These are phyloP conservation scores for Caenorhabditis sp. DNA, from an alignment of 2,888 invertebrate genomes.

Conservation along the genomic window DNA sequence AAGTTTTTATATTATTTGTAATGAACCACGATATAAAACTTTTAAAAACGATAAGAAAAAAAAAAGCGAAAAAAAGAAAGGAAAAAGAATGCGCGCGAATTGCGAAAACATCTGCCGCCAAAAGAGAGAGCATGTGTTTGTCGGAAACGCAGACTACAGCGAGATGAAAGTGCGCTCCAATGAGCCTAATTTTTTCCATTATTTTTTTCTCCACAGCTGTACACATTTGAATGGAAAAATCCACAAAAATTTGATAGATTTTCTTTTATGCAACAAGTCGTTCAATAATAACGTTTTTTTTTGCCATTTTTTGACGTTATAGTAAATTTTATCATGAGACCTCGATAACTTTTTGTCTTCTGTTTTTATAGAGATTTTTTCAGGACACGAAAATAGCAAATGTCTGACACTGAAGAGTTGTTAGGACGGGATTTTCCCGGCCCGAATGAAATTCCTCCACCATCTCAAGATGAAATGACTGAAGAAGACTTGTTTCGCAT, in stretches of 20 bases:
- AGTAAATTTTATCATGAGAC: no score
- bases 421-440: constrained; percentile 31
- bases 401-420: constrained; percentile 14
- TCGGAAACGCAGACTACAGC: constrained; percentile 16
- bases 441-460: constrained; percentile 42
- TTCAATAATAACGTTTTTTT: no score
- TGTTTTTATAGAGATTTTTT: not conserved
- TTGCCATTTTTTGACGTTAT: not conserved
- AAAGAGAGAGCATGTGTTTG: constrained; percentile 2
- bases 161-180: constrained; percentile 15
- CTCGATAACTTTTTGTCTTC: not conserved
- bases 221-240: no score
- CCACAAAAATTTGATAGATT: no score
- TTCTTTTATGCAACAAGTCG: no score
- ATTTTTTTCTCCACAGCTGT: no score
- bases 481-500: constrained; percentile 54
- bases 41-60: not conserved
- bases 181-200: not conserved
- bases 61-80: constrained; percentile 7
- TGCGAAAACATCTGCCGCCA: constrained; percentile 3
- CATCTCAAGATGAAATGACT: constrained; percentile 46
- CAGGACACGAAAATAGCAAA: not conserved
- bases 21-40: no score
- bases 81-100: constrained; percentile 2
- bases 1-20: no score